Evolutionary conservation across 1,140 invertebrate genomes (phyloP).

Genomic region (Argopecten irradians): DNA sequence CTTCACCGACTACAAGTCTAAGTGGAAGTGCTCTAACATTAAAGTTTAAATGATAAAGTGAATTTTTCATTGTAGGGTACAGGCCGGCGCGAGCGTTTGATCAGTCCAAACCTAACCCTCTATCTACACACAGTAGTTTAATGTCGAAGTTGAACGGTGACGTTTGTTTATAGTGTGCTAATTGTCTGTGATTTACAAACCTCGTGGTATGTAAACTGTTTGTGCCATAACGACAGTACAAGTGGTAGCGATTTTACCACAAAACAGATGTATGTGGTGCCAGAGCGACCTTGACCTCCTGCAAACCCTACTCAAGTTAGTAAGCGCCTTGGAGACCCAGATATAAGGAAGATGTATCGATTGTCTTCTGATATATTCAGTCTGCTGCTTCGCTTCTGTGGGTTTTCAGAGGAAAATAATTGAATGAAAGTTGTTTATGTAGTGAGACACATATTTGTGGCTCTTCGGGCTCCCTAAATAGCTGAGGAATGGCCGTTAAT

Average conservation of each 20-base stretch:
- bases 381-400: background rate
- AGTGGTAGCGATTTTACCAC: background rate
- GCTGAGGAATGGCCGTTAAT: background rate
- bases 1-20: background rate
- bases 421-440: background rate
- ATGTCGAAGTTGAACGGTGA: background rate
- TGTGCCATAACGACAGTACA: background rate
- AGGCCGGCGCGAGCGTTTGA: background rate
- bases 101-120: background rate
- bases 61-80: no score
- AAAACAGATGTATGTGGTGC: conserved; percentile 5
- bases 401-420: background rate
- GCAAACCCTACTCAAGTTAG: background rate
- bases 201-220: background rate
- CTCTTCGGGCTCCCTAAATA: background rate
- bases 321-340: background rate
- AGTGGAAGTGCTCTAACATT: no score
- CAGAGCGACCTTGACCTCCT: conserved; percentile 4
- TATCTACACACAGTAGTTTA: background rate
- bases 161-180: background rate
- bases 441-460: conserved; percentile 1
- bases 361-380: background rate
- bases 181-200: conserved; percentile 3
- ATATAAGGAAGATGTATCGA: background rate
- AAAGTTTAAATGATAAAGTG: background rate